Evolutionary conservation across 53 echinoderm and acorn worm species (phyloP).

Genomic region (Apostichopus leukothele): DNA sequence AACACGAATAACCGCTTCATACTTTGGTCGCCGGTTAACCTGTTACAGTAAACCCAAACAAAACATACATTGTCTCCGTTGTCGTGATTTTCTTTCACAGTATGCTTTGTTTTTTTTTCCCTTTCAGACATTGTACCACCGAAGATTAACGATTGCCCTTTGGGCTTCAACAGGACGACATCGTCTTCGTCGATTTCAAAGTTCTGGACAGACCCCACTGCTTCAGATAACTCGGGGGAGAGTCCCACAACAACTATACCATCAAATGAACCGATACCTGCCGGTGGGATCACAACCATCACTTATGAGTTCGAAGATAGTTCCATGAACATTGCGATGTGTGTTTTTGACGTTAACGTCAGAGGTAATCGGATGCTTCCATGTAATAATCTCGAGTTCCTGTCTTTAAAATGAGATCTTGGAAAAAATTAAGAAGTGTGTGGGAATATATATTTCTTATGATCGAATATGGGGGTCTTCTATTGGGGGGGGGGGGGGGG

Average conservation of each 20-base stretch:
- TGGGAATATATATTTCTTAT: too few relatives aligned
- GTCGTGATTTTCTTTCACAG: background rate
- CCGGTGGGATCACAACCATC: background rate
- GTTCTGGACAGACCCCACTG: conserved; percentile 43
- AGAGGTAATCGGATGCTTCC: background rate
- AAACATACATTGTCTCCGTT: too few relatives aligned
- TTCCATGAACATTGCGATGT: conserved; percentile 17
- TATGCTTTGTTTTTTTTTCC: background rate
- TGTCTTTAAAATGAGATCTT: too few relatives aligned
- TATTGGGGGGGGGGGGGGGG: too few relatives aligned
- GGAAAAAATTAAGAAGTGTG: too few relatives aligned
- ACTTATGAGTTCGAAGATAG: conserved; percentile 8
- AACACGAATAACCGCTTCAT: too few relatives aligned
- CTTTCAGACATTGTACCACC: conserved; percentile 16
- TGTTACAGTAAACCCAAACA: too few relatives aligned
- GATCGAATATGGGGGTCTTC: too few relatives aligned
- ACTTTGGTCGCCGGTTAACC: too few relatives aligned
- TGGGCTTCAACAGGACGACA: conserved; percentile 28
- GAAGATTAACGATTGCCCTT: conserved; percentile 9
- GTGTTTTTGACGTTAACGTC: conserved; percentile 11
- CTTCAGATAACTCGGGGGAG: conserved; percentile 38
- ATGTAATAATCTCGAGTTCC: too few relatives aligned
- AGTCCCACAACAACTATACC: background rate
- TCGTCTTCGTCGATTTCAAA: background rate
- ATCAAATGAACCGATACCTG: conserved; percentile 15